Evolutionary conservation across 2,888 invertebrate species (phyloP), one percentile per base, ranked within the genome.

Genomic region (Scrobipalpa atriplicella): DNA sequence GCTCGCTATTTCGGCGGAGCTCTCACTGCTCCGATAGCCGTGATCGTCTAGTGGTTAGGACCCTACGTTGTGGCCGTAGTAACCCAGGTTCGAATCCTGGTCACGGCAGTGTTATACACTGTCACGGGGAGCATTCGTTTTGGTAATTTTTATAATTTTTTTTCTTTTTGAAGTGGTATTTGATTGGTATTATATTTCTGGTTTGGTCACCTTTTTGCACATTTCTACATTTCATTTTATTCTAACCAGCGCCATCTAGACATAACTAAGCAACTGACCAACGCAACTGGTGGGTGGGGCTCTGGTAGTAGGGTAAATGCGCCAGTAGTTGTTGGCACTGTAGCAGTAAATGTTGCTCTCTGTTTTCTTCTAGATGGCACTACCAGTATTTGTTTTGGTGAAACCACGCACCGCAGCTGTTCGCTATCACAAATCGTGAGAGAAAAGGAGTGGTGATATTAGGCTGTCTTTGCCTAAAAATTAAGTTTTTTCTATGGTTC

Each of bases 11-110:
- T 72, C 71, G 65, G 1, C 18, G 0, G 0, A 0, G 0, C 13
- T 0, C 7, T 56, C 67, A 70, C 19, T 62, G 69, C 73, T 74
- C 70, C 75, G 71, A 68, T 76, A 85, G 92, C 92, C 93, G 93
- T 93, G 92, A 93, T 93, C 93, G 93, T 93, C 91, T 93, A 93
- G 93, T 94, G 94, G 94, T 95, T 95, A 95, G 95, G 94, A 95
- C 95, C 94, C 94, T 94, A 94, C 95, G 95, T 95, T 95, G 95
- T 95, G 95, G 95, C 95, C 94, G 95, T 94, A 94, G 94, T 94
- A 95, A 95, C 94, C 94, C 94, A 94, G 95, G 94, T 95, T 95
- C 94, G 94, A 95, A 94, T 95, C 94, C 94, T 86, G 85, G 87
- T 87, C 87, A 88, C 85, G 84, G 84, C 83, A 83, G 81, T 82